Percentiles rank a stretch among this genome's conserved stretches.
These are phyloP conservation scores for Drosophila formosana DNA, from an alignment of 2,888 invertebrate species.

Conservation along the genomic window DNA sequence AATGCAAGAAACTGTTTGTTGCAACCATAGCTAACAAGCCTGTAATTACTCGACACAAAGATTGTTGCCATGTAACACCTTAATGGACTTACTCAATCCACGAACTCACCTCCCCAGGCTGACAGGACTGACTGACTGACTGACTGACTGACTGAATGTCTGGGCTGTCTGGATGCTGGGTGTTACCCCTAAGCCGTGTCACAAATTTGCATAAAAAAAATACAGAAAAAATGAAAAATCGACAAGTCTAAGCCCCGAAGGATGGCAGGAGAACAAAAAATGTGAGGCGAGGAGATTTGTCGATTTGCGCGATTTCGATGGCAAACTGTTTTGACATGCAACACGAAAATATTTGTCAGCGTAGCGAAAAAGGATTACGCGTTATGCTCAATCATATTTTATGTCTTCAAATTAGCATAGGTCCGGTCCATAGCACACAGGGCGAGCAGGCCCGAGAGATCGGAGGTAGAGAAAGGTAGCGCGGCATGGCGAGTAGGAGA, in stretches of 20 bases:
- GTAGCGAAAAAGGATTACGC: slow-evolving; percentile 63
- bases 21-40: slow-evolving; percentile 82
- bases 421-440: background rate
- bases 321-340: slow-evolving; percentile 66
- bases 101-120: slow-evolving; percentile 4
- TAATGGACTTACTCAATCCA: slow-evolving; percentile 59
- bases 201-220: slow-evolving; percentile 70
- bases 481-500: background rate
- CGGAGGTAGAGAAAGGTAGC: background rate
- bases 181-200: slow-evolving; percentile 51
- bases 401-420: slow-evolving; percentile 65
- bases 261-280: slow-evolving; percentile 5
- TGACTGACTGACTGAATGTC: slow-evolving; percentile 28
- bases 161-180: slow-evolving; percentile 3
- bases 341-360: slow-evolving; percentile 76
- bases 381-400: slow-evolving; percentile 60
- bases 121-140: slow-evolving; percentile 21
- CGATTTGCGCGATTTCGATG: background rate
- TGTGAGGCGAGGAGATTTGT: slow-evolving; percentile 16
- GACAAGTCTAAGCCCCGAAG: background rate
- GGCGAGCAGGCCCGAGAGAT: background rate
- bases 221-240: slow-evolving; percentile 36
- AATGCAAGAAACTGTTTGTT: slow-evolving; percentile 54
- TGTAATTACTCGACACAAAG: slow-evolving; percentile 80
- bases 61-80: slow-evolving; percentile 75